Evolutionary conservation across 92 coral and sea anemone species (phyloP), one percentile per base, ranked within the genome.

Genomic region (Actinostola sp.): DNA sequence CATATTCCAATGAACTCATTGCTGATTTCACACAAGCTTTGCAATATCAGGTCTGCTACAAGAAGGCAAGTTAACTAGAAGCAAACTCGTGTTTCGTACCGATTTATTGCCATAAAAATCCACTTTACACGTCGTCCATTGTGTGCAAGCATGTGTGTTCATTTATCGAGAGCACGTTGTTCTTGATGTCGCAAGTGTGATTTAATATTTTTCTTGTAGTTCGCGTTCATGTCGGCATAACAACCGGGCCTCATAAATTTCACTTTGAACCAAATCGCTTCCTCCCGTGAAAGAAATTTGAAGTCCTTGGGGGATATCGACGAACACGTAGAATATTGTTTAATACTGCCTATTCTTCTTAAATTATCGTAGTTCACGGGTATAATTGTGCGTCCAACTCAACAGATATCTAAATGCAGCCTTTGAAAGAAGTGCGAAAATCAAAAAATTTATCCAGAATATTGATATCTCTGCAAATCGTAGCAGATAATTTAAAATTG

Each of bases 191-290:
- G 81, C 71, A 63, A 75, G 81, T 53, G 77, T 53, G 72, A 75
- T 75, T 75, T 75, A 75, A 60, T 61, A 61, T 51, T 57, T 49
- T 75, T 28, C 46, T 75, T 64, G 51, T 25, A 29, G 61, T 66
- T 62, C 59, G 81, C 73, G 81, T 75, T 75, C 72, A 48, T 49
- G 81, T 75, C 81, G 81, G 81, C 81, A 75, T 75, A 75, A 75
- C 81, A 75, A 75, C 81, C 72, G 58, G 15, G n/a, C 5, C 29
- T 43, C 67, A 51, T 29, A 34, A 49, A 42, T 63, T 68, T 30
- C 21, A 45, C n/a, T 10, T 68, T 68, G 46, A 42, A 12, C 36
- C 28, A 67, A 67, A 68, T 51, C 20, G 62, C 60, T 50, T 19
- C 74, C 16, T 26, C 33, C 9, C 42, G 43, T 19, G 46, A 25